Base-by-base conservation (phyloP, 2,888 invertebrate genomes). In the Chrysolina oricalcia region DNA sequence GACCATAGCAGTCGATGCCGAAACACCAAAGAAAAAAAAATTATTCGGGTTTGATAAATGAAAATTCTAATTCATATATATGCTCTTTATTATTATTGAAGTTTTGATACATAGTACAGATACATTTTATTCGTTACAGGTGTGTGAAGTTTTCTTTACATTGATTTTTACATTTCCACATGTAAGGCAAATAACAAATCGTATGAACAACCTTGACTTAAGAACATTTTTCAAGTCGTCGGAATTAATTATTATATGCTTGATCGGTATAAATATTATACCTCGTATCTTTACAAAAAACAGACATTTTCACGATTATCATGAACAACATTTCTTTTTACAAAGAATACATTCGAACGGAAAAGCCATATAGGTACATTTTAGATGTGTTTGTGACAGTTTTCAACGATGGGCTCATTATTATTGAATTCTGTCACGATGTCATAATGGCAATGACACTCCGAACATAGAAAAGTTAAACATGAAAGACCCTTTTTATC, bases 241-340 rank as follows among this genome's bases (percentile, higher is more conserved):
- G 10, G 15, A 23, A 11, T 23, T 59, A 27, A 59, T n/a, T n/a
- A n/a, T n/a, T 27, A 27, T n/a, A 27, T 27, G 35, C 13, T 35
- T n/a, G n/a, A n/a, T 59, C 59, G 59, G 27, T 35, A 59, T 59
- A 59, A 59, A 27, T 59, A 35, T 59, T 59, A 59, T 35, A 59
- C 59, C 59, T 35, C n/a, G n/a, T n/a, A n/a, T n/a, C 9, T 35
- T 27, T 35, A 27, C 59, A 9, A 53, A 53, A n/a, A 15, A 35
- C 59, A 59, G 8, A 35, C n/a, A 59, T 59, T 59, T n/a, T 59
- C 59, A 59, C 59, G 35, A 59, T 23, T 59, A 59, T 59, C 59
- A 59, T 59, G 59, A 59, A 59, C 15, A n/a, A 50, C n/a, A 19
- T 59, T 59, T 27, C n/a, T 59, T 35, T 35, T 35, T 59, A 59